Base-by-base conservation (phyloP, 2,113 vertebrate species). In the Odocoileus virginianus region DNA sequence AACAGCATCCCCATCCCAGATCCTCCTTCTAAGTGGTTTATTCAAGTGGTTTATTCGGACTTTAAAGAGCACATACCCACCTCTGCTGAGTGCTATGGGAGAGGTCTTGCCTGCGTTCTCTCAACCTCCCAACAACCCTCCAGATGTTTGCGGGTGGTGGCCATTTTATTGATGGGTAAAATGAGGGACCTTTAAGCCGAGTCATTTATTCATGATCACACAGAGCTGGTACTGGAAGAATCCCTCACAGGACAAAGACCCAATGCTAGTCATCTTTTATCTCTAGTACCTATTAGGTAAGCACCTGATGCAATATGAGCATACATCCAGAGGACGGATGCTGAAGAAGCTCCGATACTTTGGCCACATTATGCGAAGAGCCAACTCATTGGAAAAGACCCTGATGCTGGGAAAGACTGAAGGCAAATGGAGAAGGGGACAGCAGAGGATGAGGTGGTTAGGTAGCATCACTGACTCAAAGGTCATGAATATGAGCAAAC, bases 51-150 rank as follows among this genome's bases (percentile, higher is more conserved):
- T 74, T 74, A 40, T 21, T 25, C 2, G 4, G 64, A 43, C 52
- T 14, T 79, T 9, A 36, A 10, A 27, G 50, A 19, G 19, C 12
- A 23, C 19, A 36, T 3, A 27, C 4, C 13, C 2, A 47, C 30
- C 14, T 2, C 19, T 12, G 79, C 58, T 2, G 0, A 52, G 54
- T 4, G 10, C 40, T 14, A 2, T 2, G 23, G 43, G 36, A 3
- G 27, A 27, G 12, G 19, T 36, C 8, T 21, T 15, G 6, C 43
- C 33, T n/a, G 15, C 2, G 0, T 13, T 27, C 58, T 50, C 47
- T 58, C 27, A 10, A 25, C 2, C 47, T 58, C 57, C 14, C 23
- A n/a, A 54, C 3, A 11, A 3, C 19, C 58, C 52, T 58, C 9
- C 17, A 17, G 45, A 19, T 19, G 13, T 47, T 52, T 57, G 9